A percentile compares a stretch with the other conserved stretches of the same genome.
phyloP scores from a whole-genome alignment of 2,797 vertebrate species.

The Schizopygopsis pylzovi region DNA sequence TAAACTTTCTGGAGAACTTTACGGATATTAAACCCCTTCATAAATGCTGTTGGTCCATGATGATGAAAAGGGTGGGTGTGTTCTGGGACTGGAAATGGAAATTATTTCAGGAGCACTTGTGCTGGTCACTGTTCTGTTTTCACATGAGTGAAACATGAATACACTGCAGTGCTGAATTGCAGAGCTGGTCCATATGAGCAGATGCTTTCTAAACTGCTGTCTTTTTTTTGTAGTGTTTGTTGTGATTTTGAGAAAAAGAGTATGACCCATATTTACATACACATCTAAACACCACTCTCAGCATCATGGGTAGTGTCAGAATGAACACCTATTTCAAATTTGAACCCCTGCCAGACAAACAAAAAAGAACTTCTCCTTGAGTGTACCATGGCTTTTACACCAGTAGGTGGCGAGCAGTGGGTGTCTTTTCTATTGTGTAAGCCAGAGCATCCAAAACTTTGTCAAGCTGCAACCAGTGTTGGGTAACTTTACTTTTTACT shows the following conservation, averaged over 20 bases:
- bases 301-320: background rate
- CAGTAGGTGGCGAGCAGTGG: background rate
- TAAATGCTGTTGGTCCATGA: background rate
- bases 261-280: background rate
- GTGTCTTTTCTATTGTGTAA: background rate
- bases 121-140: too few relatives aligned
- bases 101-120: background rate
- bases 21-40: background rate
- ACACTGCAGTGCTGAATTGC: background rate
- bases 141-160: background rate
- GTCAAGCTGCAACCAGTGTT: background rate
- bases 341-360: background rate
- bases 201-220: background rate
- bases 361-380: background rate
- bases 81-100: background rate
- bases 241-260: background rate
- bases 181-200: background rate
- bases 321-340: background rate
- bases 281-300: background rate
- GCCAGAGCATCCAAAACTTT: background rate
- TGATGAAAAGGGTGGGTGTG: background rate
- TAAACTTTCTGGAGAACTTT: background rate
- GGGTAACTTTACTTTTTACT: too few relatives aligned
- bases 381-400: background rate
- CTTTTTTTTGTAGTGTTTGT: background rate